These are phyloP conservation scores for Catharus ustulatus DNA, from an alignment of 2,797 vertebrate species.

Conservation along the genomic window DNA sequence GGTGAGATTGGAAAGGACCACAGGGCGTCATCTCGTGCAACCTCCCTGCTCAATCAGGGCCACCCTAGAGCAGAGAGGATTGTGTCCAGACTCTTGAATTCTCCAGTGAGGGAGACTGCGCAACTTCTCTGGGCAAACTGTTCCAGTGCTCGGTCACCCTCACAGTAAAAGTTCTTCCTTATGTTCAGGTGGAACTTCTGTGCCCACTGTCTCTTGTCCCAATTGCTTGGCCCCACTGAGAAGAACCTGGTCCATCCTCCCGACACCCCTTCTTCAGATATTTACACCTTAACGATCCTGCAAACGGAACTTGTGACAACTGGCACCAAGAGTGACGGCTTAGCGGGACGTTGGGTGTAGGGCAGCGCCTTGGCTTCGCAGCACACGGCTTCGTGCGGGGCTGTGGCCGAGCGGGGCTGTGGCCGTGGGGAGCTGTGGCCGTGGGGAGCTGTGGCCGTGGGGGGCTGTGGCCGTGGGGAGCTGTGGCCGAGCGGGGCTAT, in stretches of 20 bases:
- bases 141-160: rapidly evolving
- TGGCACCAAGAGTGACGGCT: rapidly evolving
- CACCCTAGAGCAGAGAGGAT: background rate
- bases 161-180: background rate
- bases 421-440: background rate
- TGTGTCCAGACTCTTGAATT: background rate
- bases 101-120: background rate
- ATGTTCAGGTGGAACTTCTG: background rate
- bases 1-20: background rate
- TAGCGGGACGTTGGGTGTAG: rapidly evolving
- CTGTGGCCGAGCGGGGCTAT: no score
- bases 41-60: background rate
- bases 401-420: background rate
- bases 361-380: rapidly evolving
- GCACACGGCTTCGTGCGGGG: rapidly evolving
- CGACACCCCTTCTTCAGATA: background rate
- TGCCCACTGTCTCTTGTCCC: no score
- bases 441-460: rapidly evolving
- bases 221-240: background rate
- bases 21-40: background rate
- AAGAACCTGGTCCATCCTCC: background rate
- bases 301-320: background rate
- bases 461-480: no score
- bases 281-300: background rate
- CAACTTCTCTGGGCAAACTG: background rate